Percentiles rank a stretch among this genome's conserved stretches.
These are phyloP conservation scores for Mactromeris polynyma DNA, from an alignment of 2,888 invertebrate species.

Conservation along the genomic window DNA sequence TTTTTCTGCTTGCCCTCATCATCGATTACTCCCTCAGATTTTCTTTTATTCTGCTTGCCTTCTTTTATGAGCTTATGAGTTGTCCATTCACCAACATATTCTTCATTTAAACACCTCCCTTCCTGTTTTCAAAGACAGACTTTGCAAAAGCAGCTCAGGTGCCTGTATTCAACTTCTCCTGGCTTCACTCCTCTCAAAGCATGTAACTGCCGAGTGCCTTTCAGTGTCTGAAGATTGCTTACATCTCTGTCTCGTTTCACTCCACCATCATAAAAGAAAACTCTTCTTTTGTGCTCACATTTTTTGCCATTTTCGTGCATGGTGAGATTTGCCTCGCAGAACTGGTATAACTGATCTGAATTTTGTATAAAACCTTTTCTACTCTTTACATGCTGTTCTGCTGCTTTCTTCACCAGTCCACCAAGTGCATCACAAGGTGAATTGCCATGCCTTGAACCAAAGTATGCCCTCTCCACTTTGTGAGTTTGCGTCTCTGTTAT, in stretches of 20 bases:
- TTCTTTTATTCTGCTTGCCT: no score
- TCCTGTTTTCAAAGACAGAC: slow-evolving; percentile 9
- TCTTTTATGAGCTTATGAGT: no score
- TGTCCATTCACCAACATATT: slow-evolving; percentile 40
- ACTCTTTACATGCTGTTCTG: slow-evolving; percentile 40
- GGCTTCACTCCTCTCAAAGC: slow-evolving; percentile 38
- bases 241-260: background rate
- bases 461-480: slow-evolving; percentile 43
- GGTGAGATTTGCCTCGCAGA: slow-evolving; percentile 40
- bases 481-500: slow-evolving; percentile 33
- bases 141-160: slow-evolving; percentile 53
- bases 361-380: slow-evolving; percentile 44
- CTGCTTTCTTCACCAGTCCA: slow-evolving; percentile 44
- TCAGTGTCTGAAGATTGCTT: background rate
- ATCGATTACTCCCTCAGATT: no score
- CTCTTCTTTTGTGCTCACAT: slow-evolving; percentile 54
- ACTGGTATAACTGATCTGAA: slow-evolving; percentile 34
- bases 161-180: slow-evolving; percentile 22
- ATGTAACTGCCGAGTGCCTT: slow-evolving; percentile 10
- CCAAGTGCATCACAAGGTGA: slow-evolving; percentile 48
- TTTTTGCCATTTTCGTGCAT: slow-evolving; percentile 11
- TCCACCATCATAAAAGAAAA: slow-evolving; percentile 35
- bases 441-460: slow-evolving; percentile 55
- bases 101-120: slow-evolving; percentile 23
- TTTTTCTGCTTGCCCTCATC: no score